phyloP scores from a whole-genome alignment of 1,140 invertebrate genomes.

The Penaeus indicus region DNA sequence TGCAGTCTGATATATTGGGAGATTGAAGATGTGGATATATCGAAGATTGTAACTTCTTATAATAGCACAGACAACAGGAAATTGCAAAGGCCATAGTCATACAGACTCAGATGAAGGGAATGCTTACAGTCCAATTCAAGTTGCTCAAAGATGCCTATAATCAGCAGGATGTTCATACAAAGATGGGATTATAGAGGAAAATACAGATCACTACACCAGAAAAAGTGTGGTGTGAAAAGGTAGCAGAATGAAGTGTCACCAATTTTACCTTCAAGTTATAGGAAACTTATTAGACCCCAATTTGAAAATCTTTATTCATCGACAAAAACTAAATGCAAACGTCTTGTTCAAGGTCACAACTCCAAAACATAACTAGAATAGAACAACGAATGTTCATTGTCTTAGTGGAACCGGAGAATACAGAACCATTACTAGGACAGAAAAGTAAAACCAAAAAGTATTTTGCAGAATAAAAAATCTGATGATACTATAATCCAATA shows the following conservation, averaged over 20 bases:
- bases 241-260: slow-evolving; percentile 21
- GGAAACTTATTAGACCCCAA: slow-evolving; percentile 23
- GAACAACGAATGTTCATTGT: slow-evolving; percentile 17
- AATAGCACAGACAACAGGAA: too few species aligned
- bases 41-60: too few species aligned
- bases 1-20: too few species aligned
- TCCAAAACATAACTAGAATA: slow-evolving; percentile 19
- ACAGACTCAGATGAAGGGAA: too few species aligned
- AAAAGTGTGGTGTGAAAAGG: not conserved
- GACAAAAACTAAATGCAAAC: slow-evolving; percentile 46
- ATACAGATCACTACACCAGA: not conserved
- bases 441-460: too few species aligned
- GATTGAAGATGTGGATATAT: not conserved
- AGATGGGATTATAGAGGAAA: not conserved
- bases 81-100: too few species aligned
- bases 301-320: slow-evolving; percentile 29
- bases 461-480: too few species aligned
- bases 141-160: not conserved
- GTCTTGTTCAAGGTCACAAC: slow-evolving; percentile 41
- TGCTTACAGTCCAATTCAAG: too few species aligned
- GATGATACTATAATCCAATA: too few species aligned
- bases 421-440: too few species aligned
- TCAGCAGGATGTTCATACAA: not conserved
- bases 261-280: slow-evolving; percentile 32
- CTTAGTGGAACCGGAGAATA: not conserved